Evolutionary conservation across 2,797 vertebrate species (phyloP), one percentile per base, ranked within the genome.

Genomic region (Telmatherina bonti): DNA sequence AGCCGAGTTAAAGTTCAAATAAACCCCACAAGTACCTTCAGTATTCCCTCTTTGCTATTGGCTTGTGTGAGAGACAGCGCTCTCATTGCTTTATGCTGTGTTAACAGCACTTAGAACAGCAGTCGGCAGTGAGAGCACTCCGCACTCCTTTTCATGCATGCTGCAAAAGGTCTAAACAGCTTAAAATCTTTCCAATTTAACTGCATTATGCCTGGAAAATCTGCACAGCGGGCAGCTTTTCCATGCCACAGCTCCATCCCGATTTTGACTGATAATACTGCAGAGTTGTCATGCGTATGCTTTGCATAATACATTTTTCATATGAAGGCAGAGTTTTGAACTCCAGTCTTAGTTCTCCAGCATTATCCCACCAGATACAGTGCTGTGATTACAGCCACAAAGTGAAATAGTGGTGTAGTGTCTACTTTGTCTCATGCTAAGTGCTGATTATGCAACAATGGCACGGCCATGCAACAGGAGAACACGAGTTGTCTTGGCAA

Each of bases 121-220:
- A 78, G 68, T 63, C 70, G 20, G 65, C 66, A 66, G 41, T 74
- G 78, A 74, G 43, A 51, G 41, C 61, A 22, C 74, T 70, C 70
- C 29, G 54, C 72, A 7, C 52, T 72, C 41, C 51, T 64, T 79
- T 78, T 81, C 76, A 67, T 65, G 62, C 68, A 67, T 0, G 16
- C 75, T 12, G 76, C 69, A 79, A 65, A 67, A 76, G 38, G 6
- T 33, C 7, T 33, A 8, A 33, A 72, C 49, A 31, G 33, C 81
- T 75, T 51, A 33, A 68, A 58, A 68, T 81, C 59, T 75, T 79
- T 55, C n/a, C 27, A 67, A 70, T 55, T 77, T 73, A 67, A 74
- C 67, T 59, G 53, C 65, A 72, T 64, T 33, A 24, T 24, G 24
- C 47, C 52, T 71, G 54, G 35, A 52, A 51, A 49, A 47, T 8